Evolutionary conservation across 1,140 invertebrate species (phyloP).

Genomic region (Portunus trituberculatus): DNA sequence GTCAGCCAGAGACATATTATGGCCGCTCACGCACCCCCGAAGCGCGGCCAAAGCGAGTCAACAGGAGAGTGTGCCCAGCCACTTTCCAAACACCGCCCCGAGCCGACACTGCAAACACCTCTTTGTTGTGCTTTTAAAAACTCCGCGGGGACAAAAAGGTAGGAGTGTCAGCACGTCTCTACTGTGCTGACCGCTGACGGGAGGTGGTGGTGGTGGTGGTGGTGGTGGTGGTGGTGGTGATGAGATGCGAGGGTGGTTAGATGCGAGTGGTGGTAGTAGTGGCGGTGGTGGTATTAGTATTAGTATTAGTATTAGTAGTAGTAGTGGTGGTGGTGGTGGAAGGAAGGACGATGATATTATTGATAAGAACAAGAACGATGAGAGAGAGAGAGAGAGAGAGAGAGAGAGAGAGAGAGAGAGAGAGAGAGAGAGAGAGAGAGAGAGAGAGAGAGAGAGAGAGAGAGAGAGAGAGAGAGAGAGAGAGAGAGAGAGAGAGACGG

Average conservation of each 20-base stretch:
- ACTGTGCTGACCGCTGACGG: constrained; percentile 61
- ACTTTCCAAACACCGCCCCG: constrained; percentile 63
- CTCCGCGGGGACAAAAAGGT: constrained; percentile 58
- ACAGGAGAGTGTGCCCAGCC: constrained; percentile 65
- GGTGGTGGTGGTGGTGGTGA: background rate
- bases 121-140: constrained; percentile 62
- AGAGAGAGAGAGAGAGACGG: background rate
- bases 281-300: no score
- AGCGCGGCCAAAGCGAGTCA: background rate
- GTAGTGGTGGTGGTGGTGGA: background rate
- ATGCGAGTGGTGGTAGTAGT: background rate
- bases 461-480: background rate
- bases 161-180: constrained; percentile 68
- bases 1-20: constrained; percentile 59
- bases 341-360: background rate
- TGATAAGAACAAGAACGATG: background rate
- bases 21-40: constrained; percentile 58
- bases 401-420: background rate
- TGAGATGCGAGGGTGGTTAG: background rate
- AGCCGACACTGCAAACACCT: constrained; percentile 54
- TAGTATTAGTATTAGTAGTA: background rate
- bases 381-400: background rate
- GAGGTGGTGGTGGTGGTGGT: background rate
- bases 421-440: background rate
- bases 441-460: background rate